phyloP scores from a whole-genome alignment of 2,888 invertebrate genomes.

The Hemithea aestivaria region DNA sequence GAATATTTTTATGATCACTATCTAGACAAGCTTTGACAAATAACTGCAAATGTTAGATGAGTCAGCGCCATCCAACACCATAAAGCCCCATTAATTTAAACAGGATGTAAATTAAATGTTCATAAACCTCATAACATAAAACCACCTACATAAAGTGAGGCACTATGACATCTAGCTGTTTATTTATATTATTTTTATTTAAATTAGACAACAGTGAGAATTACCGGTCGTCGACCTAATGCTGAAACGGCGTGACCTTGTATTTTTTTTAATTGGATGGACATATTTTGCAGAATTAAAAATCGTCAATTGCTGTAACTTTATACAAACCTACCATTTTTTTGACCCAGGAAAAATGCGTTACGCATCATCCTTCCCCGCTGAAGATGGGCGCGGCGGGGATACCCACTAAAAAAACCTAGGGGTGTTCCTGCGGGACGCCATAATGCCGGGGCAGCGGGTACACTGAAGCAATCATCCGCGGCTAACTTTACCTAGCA shows the following conservation, averaged over 20 bases:
- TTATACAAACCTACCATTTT: slow-evolving; percentile 16
- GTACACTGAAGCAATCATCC: too few relatives aligned
- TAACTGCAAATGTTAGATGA: too few relatives aligned
- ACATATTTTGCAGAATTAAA: slow-evolving; percentile 27
- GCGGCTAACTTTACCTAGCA: slow-evolving; percentile 42
- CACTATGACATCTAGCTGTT: slow-evolving; percentile 14
- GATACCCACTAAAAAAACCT: too few relatives aligned
- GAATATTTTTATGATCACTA: too few relatives aligned
- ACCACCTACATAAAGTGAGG: slow-evolving; percentile 4
- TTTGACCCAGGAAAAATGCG: too few relatives aligned
- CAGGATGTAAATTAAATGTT: not conserved
- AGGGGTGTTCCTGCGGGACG: too few relatives aligned
- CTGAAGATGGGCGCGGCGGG: too few relatives aligned
- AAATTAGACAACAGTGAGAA: slow-evolving; percentile 11
- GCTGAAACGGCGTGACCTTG: slow-evolving; percentile 40
- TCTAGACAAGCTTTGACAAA: too few relatives aligned
- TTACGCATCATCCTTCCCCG: too few relatives aligned
- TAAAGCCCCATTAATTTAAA: not conserved
- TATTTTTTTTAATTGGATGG: slow-evolving; percentile 37
- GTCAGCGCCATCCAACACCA: too few relatives aligned
- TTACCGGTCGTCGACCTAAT: slow-evolving; percentile 40
- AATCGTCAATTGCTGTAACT: slow-evolving; percentile 38
- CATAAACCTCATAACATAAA: not conserved
- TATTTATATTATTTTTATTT: slow-evolving; percentile 5
- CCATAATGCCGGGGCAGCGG: too few relatives aligned